Conservation (phyloP, 1,140 invertebrate genomes). For the Camponotus vicinus region DNA sequence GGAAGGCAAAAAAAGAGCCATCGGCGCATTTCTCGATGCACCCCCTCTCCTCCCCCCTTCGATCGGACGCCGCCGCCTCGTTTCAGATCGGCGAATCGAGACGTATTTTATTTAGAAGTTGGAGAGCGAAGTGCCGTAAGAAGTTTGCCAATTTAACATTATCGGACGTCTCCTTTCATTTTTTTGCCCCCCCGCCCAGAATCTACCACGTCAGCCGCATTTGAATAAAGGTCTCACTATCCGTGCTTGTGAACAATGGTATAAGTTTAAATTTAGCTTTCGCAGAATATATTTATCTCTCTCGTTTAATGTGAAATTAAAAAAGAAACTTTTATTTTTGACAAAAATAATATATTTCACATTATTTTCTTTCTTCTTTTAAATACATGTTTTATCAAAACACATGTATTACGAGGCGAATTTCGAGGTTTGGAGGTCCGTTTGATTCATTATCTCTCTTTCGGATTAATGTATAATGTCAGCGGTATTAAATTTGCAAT, state of each 20-base stretch:
- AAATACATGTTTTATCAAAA: not conserved
- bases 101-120: conserved; percentile 62
- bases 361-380: not conserved
- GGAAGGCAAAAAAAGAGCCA: conserved; percentile 34
- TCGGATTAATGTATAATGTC: conserved; percentile 21
- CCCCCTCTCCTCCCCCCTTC: not conserved
- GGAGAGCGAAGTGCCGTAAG: conserved; percentile 44
- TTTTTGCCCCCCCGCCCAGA: not conserved
- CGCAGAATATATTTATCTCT: not conserved
- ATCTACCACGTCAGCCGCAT: conserved; percentile 31
- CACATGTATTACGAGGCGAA: not conserved
- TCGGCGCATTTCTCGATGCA: conserved; percentile 48
- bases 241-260: conserved; percentile 5
- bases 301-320: not conserved
- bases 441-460: conserved; percentile 29
- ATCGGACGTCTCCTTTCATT: conserved; percentile 30
- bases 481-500: not conserved
- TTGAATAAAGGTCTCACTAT: conserved; percentile 37
- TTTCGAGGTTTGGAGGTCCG: not conserved
- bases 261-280: conserved; percentile 34
- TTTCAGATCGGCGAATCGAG: conserved; percentile 55
- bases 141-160: conserved; percentile 61
- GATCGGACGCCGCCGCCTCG: conserved; percentile 25
- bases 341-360: not conserved
- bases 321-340: not conserved